Percentiles rank a stretch among this genome's conserved stretches.
Conservation (phyloP, 2,888 invertebrate genomes). For the Pandemis heparana region DNA sequence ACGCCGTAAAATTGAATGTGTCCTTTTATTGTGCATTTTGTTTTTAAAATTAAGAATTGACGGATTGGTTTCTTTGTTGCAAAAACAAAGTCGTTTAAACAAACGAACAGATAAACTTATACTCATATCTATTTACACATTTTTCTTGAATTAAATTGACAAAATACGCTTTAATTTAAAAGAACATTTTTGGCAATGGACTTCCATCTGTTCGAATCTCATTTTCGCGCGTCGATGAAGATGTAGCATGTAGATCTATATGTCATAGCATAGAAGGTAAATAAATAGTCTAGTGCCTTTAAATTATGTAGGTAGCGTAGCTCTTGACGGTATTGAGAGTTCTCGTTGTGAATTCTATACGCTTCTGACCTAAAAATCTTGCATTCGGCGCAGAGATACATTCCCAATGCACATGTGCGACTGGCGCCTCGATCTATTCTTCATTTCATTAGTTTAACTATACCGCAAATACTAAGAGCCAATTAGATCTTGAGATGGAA, state of each 20-base stretch:
- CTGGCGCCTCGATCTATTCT: slow-evolving; percentile 35
- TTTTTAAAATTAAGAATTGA: not conserved
- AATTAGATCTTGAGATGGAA: slow-evolving; percentile 7
- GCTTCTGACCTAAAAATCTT: slow-evolving; percentile 69
- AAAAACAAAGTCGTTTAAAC: not conserved
- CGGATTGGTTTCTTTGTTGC: not conserved
- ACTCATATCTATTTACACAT: no score
- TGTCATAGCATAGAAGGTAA: not conserved
- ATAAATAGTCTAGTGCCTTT: not conserved
- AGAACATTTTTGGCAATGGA: no score
- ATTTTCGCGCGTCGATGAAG: no score
- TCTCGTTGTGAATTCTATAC: slow-evolving; percentile 57
- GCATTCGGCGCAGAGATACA: slow-evolving; percentile 57
- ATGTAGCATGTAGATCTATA: no score
- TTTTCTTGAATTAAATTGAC: no score
- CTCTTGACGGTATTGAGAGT: slow-evolving; percentile 5
- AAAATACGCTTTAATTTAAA: no score
- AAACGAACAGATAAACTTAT: no score
- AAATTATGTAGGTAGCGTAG: not conserved
- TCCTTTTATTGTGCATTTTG: slow-evolving; percentile 15
- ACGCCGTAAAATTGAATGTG: slow-evolving; percentile 13
- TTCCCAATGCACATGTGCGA: slow-evolving; percentile 52
- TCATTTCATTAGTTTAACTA: slow-evolving; percentile 20
- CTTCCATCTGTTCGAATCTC: no score
- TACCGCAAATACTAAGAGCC: slow-evolving; percentile 10